phyloP scores from a whole-genome alignment of 2,797 vertebrate genomes.

The Phoebastria nigripes region DNA sequence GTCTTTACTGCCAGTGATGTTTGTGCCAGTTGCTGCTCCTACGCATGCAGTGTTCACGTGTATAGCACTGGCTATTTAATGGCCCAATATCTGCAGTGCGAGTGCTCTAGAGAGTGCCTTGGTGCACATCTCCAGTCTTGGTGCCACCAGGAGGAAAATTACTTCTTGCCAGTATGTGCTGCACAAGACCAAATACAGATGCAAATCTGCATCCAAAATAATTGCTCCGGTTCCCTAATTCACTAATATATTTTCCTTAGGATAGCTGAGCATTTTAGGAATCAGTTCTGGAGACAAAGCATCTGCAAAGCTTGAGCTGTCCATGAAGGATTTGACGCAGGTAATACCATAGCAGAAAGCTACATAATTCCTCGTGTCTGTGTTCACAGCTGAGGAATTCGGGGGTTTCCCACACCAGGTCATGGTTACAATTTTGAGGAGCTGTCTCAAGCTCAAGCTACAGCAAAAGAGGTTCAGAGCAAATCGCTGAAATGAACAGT shows the following conservation, averaged over 20 bases:
- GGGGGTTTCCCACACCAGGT: background rate
- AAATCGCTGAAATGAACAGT: background rate
- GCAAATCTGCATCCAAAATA: background rate
- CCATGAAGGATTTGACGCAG: background rate
- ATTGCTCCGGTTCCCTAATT: background rate
- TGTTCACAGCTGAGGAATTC: background rate
- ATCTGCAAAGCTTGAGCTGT: background rate
- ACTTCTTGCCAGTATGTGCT: background rate
- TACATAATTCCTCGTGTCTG: background rate
- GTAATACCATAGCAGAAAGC: background rate
- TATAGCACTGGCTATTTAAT: background rate
- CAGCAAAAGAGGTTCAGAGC: background rate
- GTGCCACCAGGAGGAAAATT: background rate
- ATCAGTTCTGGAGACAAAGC: background rate
- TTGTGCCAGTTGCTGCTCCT: background rate
- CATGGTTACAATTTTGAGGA: background rate
- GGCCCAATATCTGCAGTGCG: accelerated
- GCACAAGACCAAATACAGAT: background rate
- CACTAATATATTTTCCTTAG: background rate
- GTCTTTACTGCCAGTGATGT: background rate
- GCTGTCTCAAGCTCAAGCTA: background rate
- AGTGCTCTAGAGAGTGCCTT: background rate
- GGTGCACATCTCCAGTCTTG: background rate
- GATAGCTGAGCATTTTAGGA: background rate
- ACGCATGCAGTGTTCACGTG: accelerated